phyloP scores from a whole-genome alignment of 2,113 vertebrate species.

The Nannobrachium achirus region DNA sequence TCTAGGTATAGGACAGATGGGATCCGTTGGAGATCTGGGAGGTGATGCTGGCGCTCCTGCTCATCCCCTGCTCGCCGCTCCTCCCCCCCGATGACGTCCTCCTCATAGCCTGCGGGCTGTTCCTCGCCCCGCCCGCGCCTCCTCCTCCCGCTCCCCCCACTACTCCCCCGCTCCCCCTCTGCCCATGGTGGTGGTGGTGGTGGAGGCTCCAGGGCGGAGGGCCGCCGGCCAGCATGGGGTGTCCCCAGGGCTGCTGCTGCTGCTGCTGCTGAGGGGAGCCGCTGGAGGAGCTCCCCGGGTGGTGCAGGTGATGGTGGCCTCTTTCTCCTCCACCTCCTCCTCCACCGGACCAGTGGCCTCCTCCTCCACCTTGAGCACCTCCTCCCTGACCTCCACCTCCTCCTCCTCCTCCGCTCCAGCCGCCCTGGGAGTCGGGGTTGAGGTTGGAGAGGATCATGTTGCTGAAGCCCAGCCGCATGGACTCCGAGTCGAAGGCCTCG shows the following conservation, averaged over 20 bases:
- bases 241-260: slow-evolving; percentile 90
- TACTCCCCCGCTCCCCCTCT: slow-evolving; percentile 81
- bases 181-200: slow-evolving; percentile 83
- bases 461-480: slow-evolving; percentile 97
- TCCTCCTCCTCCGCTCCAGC: slow-evolving; percentile 86
- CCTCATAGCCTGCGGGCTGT: slow-evolving; percentile 95
- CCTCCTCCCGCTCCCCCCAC: slow-evolving; percentile 71
- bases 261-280: slow-evolving; percentile 55
- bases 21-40: slow-evolving; percentile 99
- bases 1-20: slow-evolving; percentile 96
- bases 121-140: slow-evolving; percentile 91
- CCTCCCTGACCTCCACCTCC: slow-evolving; percentile 65
- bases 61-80: slow-evolving; percentile 96
- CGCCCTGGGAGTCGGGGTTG: slow-evolving; percentile 82
- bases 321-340: slow-evolving; percentile 65
- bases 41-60: slow-evolving; percentile 97
- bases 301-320: slow-evolving; percentile 81
- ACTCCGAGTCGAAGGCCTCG: slow-evolving; percentile 97
- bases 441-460: slow-evolving; percentile 88
- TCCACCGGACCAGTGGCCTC: slow-evolving; percentile 84
- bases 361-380: slow-evolving; percentile 83
- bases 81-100: slow-evolving; percentile 94
- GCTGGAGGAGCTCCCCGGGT: slow-evolving; percentile 89
- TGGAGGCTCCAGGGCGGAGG: slow-evolving; percentile 96
- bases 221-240: slow-evolving; percentile 90